phyloP scores from a whole-genome alignment of 1,140 invertebrate species.

The Pentalonia nigronervosa region DNA sequence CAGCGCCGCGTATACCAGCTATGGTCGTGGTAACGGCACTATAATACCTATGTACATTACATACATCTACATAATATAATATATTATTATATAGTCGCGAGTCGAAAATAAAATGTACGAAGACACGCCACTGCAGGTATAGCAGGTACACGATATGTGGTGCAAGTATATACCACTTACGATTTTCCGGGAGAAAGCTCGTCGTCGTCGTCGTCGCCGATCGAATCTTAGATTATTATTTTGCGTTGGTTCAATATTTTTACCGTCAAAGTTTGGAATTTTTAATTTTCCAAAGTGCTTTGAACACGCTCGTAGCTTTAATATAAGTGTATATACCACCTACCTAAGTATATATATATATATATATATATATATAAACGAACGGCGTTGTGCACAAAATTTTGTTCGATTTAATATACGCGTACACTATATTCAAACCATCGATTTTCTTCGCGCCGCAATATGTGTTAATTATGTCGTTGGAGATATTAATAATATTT shows the following conservation, averaged over 20 bases:
- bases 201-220: neutral
- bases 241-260: neutral
- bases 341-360: neutral
- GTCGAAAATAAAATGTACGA: neutral
- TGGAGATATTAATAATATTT: neutral
- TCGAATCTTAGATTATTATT: neutral
- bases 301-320: neutral
- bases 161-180: neutral
- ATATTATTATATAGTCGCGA: neutral
- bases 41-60: neutral
- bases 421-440: neutral
- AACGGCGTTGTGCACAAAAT: neutral
- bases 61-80: neutral
- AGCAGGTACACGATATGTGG: too few relatives aligned
- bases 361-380: neutral
- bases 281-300: neutral
- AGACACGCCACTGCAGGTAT: slow-evolving; percentile 26
- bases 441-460: neutral
- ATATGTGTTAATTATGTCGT: neutral
- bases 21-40: neutral
- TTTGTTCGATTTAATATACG: neutral
- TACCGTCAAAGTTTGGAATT: neutral
- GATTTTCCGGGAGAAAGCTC: neutral
- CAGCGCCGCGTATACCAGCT: too few relatives aligned
- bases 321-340: neutral